Evolutionary conservation across 2,113 vertebrate genomes (phyloP).

Genomic region (Cnemophilus loriae): DNA sequence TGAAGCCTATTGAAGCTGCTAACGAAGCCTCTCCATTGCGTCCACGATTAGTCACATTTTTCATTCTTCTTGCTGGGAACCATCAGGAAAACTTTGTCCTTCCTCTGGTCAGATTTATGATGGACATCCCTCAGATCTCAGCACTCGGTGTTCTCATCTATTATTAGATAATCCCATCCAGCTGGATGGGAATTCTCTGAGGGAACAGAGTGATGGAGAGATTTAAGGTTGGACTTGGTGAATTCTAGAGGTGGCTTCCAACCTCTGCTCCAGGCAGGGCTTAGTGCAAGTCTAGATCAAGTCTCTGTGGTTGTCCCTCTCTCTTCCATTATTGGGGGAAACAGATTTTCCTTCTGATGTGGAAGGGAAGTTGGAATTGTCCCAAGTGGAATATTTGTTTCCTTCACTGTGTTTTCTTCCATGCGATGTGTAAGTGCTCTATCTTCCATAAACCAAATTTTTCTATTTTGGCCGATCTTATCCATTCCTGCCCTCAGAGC

Average conservation of each 20-base stretch:
- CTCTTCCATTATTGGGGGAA: background rate
- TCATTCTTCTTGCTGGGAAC: background rate
- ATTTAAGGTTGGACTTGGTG: background rate
- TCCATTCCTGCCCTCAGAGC: background rate
- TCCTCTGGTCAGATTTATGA: background rate
- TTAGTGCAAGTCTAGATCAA: background rate
- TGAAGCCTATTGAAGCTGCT: background rate
- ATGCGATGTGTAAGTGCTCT: background rate
- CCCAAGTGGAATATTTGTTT: background rate
- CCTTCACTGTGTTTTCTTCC: background rate
- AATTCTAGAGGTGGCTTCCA: background rate
- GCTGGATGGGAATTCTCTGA: background rate
- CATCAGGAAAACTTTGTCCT: background rate
- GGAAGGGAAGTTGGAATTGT: background rate
- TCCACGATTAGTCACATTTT: background rate
- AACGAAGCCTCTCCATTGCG: background rate
- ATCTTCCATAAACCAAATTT: background rate
- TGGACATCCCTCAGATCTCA: background rate
- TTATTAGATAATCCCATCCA: no score
- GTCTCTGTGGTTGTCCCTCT: background rate
- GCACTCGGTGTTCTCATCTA: background rate
- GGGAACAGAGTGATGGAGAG: background rate
- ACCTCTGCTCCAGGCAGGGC: background rate
- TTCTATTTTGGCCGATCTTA: background rate
- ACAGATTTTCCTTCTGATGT: background rate